Base-by-base conservation (phyloP, 2,797 vertebrate species). In the Cryptoblepharus egeriae region DNA sequence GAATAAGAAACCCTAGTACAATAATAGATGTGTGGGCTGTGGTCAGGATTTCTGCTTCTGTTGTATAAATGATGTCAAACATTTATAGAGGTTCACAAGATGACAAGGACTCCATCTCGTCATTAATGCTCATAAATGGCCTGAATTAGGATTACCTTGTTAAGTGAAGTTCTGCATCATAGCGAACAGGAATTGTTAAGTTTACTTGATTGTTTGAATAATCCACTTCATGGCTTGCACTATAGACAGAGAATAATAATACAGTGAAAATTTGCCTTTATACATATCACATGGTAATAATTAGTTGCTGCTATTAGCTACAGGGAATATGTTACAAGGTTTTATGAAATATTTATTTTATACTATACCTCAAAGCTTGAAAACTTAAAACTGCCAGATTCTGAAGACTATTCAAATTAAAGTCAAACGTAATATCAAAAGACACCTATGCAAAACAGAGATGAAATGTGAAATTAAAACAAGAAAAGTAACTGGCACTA, bases 341-440 rank as follows among this genome's bases (percentile, higher is more conserved):
- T 84, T 77, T 1, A n/a, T 58, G 75, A 0, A 0, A 65, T 84
- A 52, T 71, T 60, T 8, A 30, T 60, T 57, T n/a, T 9, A 30
- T 60, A 73, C 64, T 82, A 82, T 96, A 99, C 98, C 98, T 98
- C 84, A 92, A 89, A 1, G 96, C 96, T 60, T 26, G 93, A 92
- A 98, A 97, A 78, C 82, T 89, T 90, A 98, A 82, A 75, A 86
- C 75, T 5, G 96, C 96, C 88, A 79, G 81, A 39, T 96, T 96
- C 88, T 96, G 95, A 90, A 97, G 91, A 83, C 96, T 93, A 79
- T 97, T 95, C 74, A 97, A 85, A 91, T 96, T 98, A 92, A 98
- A 98, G 89, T 99, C 97, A 82, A 99, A 98, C 86, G 95, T 96
- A 73, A 98, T 93, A 64, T 89, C 89, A 91, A 99, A 98, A 77